These are phyloP conservation scores for Hyphantria cunea DNA, from an alignment of 1,140 invertebrate genomes.

Conservation along the genomic window DNA sequence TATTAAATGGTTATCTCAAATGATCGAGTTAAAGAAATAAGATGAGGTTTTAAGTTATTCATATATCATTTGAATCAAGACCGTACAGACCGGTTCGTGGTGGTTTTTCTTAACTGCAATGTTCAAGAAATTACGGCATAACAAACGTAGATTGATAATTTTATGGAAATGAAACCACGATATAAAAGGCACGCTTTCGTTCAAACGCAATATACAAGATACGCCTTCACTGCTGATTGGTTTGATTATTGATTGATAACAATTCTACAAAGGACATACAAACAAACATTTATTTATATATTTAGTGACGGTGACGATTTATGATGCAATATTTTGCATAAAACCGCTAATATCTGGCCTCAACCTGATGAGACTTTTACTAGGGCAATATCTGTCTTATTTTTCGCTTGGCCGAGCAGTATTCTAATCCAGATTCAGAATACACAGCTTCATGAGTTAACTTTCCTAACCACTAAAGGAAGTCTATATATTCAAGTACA, in stretches of 20 bases:
- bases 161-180: neutral
- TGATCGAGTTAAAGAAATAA: slow-evolving; percentile 18
- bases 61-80: slow-evolving; percentile 16
- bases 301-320: too few species aligned
- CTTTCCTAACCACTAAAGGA: too few species aligned
- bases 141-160: neutral
- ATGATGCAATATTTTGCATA: neutral
- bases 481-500: too few species aligned
- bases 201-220: neutral
- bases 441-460: too few species aligned
- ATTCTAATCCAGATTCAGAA: too few species aligned
- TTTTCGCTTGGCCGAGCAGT: too few species aligned
- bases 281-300: too few species aligned
- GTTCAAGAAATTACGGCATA: neutral
- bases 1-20: neutral
- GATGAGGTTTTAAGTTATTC: slow-evolving; percentile 14
- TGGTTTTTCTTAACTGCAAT: neutral
- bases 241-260: too few species aligned
- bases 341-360: too few species aligned
- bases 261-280: too few species aligned
- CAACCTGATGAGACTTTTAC: too few species aligned
- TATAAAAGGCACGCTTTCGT: neutral
- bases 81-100: neutral
- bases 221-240: neutral
- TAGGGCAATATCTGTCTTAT: too few species aligned